These are phyloP conservation scores for Petrolisthes manimaculis DNA, from an alignment of 2,888 invertebrate species.

Conservation along the genomic window DNA sequence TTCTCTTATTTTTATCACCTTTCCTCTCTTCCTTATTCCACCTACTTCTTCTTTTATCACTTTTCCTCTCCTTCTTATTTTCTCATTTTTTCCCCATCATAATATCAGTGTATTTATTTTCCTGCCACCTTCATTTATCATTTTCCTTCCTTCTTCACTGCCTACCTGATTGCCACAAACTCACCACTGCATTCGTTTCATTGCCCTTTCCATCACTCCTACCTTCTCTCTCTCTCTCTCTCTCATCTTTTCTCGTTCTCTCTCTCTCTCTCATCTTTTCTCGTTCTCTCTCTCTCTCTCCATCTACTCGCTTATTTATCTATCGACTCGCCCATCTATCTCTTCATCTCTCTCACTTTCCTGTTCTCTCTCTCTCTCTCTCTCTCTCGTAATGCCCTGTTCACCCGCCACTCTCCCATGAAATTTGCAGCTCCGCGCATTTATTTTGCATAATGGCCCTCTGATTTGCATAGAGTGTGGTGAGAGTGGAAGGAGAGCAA, in stretches of 20 bases:
- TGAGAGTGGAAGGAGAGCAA: not conserved
- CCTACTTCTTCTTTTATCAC: too few species aligned
- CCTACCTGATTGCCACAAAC: too few species aligned
- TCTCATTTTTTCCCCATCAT: too few species aligned
- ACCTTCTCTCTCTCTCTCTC: not conserved
- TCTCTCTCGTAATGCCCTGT: not conserved
- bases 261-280: not conserved
- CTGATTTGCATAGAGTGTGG: not conserved
- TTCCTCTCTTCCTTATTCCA: too few species aligned
- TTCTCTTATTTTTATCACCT: too few species aligned
- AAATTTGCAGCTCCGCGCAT: not conserved
- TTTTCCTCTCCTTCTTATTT: too few species aligned
- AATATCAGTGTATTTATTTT: too few species aligned
- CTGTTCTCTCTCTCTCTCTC: not conserved
- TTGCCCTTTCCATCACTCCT: not conserved
- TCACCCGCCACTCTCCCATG: not conserved
- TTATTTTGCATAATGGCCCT: not conserved
- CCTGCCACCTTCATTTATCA: too few species aligned
- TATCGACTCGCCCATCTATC: not conserved
- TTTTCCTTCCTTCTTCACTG: too few species aligned
- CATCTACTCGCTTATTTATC: not conserved
- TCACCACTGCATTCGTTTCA: too few species aligned
- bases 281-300: not conserved
- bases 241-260: not conserved
- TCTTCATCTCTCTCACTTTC: not conserved